Base-by-base conservation (phyloP, 2,113 vertebrate species). In the Anthoscopus minutus region DNA sequence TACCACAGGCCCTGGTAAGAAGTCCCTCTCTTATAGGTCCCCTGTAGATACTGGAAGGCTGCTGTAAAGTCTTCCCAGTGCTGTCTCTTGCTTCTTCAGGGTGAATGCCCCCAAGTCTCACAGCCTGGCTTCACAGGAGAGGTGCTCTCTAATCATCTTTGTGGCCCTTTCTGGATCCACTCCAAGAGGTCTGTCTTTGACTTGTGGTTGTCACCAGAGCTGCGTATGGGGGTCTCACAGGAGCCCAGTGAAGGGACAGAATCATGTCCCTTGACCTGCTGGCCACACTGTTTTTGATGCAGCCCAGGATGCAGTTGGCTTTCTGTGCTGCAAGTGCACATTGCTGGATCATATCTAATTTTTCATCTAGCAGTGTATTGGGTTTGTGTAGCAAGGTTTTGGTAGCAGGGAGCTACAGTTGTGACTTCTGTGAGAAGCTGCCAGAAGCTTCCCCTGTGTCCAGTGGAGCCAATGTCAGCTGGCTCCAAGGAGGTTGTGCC, bases 401-500 rank as follows among this genome's bases (percentile, higher is more conserved):
- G 25, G 40, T 31, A 42, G n/a, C 9, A 17, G 35, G 21, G 66
- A 25, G 3, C 24, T 80, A 31, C 24, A 64, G 16, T 4, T 40
- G 14, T 56, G 66, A 40, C 42, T 31, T 71, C 48, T 71, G 42
- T 42, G 48, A 88, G 56, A 71, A 48, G 42, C 35, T 71, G 17
- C 42, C 25, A 31, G 57, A 48, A 71, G 35, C 42, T 48, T 71
- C n/a, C 17, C 30, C 40, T 47, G 2, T 65, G 22, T 72, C 21
- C 37, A 18, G 6, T 40, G 31, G n/a, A 62, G 40, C 24, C 24
- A 40, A 1, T 56, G 42, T 0, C 31, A 57, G 31, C 31, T 8
- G 50, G 66, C 50, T 42, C 14, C 31, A 31, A 23, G 42, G 18
- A 48, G 74, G n/a, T 47, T 0, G 0, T 38, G 17, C 65, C 0